Evolutionary conservation across 2,113 vertebrate species (phyloP), one percentile per base, ranked within the genome.

Genomic region (Etia nguti): DNA sequence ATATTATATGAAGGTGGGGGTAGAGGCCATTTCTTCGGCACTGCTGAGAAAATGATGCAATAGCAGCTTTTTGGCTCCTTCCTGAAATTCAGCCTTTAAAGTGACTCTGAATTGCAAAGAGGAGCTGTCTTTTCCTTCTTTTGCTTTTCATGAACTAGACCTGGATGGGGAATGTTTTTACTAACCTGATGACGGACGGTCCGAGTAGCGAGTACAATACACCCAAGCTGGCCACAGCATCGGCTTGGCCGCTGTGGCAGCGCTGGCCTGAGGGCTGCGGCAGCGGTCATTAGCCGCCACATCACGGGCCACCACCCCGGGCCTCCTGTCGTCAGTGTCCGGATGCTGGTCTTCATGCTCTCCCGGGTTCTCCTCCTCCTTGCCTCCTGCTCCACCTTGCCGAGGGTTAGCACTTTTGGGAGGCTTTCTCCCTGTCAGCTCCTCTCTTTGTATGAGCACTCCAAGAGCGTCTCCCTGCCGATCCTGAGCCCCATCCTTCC

Each of bases 211-310:
- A 88, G 98, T 99, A 94, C 98, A 99, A 92, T 99, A 99, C 65
- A 99, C 98, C 98, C 98, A 99, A 38, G 98, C 98, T 6, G 98
- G 98, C 98, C 98, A 99, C 34, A 99, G 96, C 97, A 98, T 98
- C 73, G 96, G 96, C 85, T 98, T 97, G 48, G 85, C 84, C 10
- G 93, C 93, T 18, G 96, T 88, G 86, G 94, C 94, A 83, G 96
- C 92, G 90, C 94, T 90, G 94, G 96, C 96, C 93, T 97, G 96
- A n/a, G 97, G 97, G 96, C 97, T 97, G 91, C 96, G 88, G 91
- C 97, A 97, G 86, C 97, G 93, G 81, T 94, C 75, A 90, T 96
- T 95, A 79, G 95, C 93, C 57, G 94, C 87, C 83, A 75, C 96
- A 38, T 97, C 97, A 57, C 91, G 86, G 81, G 92, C 89, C 18